Evolutionary conservation across 1,140 invertebrate genomes (phyloP).

Genomic region (Drosophila jambulina): DNA sequence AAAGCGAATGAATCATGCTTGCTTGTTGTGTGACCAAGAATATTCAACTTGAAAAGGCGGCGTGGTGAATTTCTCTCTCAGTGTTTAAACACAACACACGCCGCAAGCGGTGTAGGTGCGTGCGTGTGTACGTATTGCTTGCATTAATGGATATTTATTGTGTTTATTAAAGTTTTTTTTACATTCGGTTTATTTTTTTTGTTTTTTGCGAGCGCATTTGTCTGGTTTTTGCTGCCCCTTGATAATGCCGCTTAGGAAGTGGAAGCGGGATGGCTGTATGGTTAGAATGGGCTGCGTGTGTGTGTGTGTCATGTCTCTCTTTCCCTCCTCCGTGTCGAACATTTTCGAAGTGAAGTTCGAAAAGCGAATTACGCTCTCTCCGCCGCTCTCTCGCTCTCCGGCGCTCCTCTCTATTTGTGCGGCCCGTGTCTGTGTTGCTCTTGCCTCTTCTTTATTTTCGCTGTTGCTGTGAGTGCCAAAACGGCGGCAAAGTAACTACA

Average conservation of each 20-base stretch:
- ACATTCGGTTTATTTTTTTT: neutral
- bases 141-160: conserved; percentile 47
- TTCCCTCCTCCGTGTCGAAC: conserved; percentile 17
- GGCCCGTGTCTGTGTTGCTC: conserved; percentile 23
- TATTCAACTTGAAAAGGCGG: conserved; percentile 56
- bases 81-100: conserved; percentile 47
- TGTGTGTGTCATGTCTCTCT: conserved; percentile 12
- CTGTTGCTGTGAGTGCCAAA: conserved; percentile 76
- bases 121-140: conserved; percentile 1
- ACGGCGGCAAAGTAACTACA: conserved; percentile 80
- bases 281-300: conserved; percentile 1
- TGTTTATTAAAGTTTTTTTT: conserved; percentile 21
- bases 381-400: conserved; percentile 18
- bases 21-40: conserved; percentile 29
- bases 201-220: conserved; percentile 36
- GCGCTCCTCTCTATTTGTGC: conserved; percentile 33
- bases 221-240: conserved; percentile 25
- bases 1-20: conserved; percentile 74
- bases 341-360: conserved; percentile 78
- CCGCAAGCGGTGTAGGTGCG: conserved; percentile 7
- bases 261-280: conserved; percentile 56
- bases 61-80: conserved; percentile 64
- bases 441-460: conserved; percentile 53
- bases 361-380: conserved; percentile 31
- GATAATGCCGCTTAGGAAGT: conserved; percentile 30